Percentiles rank a stretch among this genome's conserved stretches.
These are phyloP conservation scores for Pelobates cultripes DNA, from an alignment of 2,797 vertebrate genomes.

Conservation along the genomic window DNA sequence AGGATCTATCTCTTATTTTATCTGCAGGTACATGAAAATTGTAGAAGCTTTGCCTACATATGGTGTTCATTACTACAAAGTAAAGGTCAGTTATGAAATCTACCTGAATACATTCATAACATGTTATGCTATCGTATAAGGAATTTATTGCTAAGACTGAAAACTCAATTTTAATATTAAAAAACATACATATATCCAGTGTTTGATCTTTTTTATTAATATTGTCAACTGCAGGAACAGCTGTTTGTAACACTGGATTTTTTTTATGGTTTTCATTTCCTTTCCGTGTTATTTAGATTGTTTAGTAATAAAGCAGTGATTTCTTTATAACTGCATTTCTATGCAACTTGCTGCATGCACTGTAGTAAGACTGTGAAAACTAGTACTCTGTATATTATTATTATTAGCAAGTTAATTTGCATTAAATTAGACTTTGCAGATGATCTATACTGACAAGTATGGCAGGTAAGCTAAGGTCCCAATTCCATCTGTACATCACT, in stretches of 20 bases:
- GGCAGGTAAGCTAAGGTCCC: no score
- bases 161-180: not conserved
- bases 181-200: not conserved
- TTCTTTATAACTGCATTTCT: not conserved
- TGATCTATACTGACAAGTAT: no score
- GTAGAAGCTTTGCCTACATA: slow-evolving; percentile 94
- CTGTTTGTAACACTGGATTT: not conserved
- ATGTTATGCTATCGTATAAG: not conserved
- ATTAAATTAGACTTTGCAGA: no score
- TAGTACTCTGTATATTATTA: no score
- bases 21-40: slow-evolving; percentile 90
- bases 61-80: slow-evolving; percentile 97
- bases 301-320: slow-evolving; percentile 11
- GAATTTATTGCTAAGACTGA: slow-evolving; percentile 16
- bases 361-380: no score
- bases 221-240: not conserved
- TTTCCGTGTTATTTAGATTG: not conserved
- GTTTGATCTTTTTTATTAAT: slow-evolving; percentile 37
- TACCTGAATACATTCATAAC: slow-evolving; percentile 11
- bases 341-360: not conserved
- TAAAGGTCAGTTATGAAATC: slow-evolving; percentile 85
- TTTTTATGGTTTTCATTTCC: slow-evolving; percentile 41
- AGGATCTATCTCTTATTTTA: slow-evolving; percentile 38
- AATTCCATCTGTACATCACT: no score
- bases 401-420: no score